Evolutionary conservation across 1,140 invertebrate species (phyloP).

Genomic region (Drosophila lacertosa): DNA sequence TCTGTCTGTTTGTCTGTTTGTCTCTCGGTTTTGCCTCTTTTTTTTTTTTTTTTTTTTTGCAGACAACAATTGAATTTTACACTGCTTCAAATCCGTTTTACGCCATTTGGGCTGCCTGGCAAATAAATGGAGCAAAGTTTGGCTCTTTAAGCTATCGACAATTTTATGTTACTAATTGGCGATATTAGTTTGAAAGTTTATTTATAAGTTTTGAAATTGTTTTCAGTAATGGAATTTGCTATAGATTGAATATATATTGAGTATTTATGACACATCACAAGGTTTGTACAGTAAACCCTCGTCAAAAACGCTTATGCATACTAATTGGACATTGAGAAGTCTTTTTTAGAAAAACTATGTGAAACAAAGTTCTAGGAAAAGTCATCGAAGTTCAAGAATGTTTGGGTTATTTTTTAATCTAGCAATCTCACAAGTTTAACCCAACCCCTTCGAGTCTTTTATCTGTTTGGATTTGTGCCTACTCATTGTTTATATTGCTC

Average conservation of each 20-base stretch:
- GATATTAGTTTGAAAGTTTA: not conserved
- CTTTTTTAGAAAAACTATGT: no score
- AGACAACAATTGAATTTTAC: conserved; percentile 38
- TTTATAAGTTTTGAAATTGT: not conserved
- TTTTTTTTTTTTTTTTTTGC: not conserved
- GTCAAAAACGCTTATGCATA: not conserved
- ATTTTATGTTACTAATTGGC: not conserved
- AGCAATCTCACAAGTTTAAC: conserved; percentile 24
- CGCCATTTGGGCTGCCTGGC: not conserved
- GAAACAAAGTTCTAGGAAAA: not conserved
- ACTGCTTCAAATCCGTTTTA: not conserved
- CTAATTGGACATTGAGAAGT: not conserved
- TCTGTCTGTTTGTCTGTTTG: conserved; percentile 1
- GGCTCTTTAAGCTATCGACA: not conserved
- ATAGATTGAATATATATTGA: no score
- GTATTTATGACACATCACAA: no score
- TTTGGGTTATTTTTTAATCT: conserved; percentile 20
- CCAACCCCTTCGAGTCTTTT: conserved; percentile 43
- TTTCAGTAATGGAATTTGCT: no score
- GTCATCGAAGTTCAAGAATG: not conserved
- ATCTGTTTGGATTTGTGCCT: conserved; percentile 69
- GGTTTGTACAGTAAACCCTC: no score
- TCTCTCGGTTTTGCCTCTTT: conserved; percentile 10
- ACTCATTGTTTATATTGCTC: conserved; percentile 75
- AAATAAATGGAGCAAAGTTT: not conserved